These are phyloP conservation scores for Spongia lamella DNA, from an alignment of 37 sponge, comb jelly and placozoan species.

Conservation along the genomic window DNA sequence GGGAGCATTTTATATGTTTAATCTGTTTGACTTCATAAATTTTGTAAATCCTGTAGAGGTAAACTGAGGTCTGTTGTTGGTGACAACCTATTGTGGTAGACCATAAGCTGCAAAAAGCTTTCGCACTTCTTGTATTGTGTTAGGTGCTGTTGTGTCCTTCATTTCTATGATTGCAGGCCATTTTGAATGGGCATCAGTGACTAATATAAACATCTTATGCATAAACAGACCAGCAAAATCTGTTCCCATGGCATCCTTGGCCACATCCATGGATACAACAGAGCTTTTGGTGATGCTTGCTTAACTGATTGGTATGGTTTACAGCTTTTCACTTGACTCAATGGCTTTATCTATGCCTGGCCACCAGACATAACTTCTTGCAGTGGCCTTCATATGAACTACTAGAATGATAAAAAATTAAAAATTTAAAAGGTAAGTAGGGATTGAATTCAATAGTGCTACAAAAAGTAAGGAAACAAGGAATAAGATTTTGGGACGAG, in stretches of 20 bases:
- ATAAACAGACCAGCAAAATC: slow-evolving; percentile 33
- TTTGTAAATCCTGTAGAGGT: too few relatives aligned
- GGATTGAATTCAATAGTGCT: too few relatives aligned
- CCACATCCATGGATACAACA: slow-evolving; percentile 22
- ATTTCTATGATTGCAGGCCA: slow-evolving; percentile 24
- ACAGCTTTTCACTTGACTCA: slow-evolving; percentile 23
- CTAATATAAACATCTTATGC: slow-evolving; percentile 9
- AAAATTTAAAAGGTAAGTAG: too few relatives aligned
- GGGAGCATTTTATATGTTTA: slow-evolving; percentile 30
- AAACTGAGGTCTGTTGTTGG: too few relatives aligned
- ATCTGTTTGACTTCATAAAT: slow-evolving; percentile 17
- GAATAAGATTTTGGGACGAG: too few relatives aligned
- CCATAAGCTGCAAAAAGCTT: slow-evolving; percentile 24
- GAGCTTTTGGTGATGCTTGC: background rate
- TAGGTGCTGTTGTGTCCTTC: slow-evolving; percentile 16
- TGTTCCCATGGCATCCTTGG: slow-evolving; percentile 17
- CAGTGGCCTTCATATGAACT: too few relatives aligned
- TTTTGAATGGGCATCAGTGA: slow-evolving; percentile 43
- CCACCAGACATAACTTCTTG: slow-evolving; percentile 18
- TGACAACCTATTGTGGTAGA: too few relatives aligned
- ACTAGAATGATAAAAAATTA: too few relatives aligned
- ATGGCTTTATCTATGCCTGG: slow-evolving; percentile 26
- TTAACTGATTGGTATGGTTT: slow-evolving; percentile 1
- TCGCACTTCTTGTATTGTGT: slow-evolving; percentile 7
- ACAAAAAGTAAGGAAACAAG: too few relatives aligned